Evolutionary conservation across 2,113 vertebrate genomes (phyloP).

Genomic region (Campylomormyrus numenius): DNA sequence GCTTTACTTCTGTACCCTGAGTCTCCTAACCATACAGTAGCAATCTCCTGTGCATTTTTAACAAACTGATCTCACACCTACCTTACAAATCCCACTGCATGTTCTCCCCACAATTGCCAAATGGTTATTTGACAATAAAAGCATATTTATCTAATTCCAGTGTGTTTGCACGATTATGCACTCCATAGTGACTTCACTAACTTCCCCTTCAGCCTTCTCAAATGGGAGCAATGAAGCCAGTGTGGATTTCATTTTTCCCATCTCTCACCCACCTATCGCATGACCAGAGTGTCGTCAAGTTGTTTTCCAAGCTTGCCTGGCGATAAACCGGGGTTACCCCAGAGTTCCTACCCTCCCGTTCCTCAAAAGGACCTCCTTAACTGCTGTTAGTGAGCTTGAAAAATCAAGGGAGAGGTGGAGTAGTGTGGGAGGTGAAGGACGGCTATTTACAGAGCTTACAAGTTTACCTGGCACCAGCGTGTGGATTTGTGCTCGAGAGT

Average conservation of each 20-base stretch:
- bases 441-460: neutral
- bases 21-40: neutral
- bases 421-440: neutral
- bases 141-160: slow-evolving; percentile 7
- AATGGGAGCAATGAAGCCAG: slow-evolving; percentile 15
- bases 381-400: neutral
- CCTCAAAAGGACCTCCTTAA: neutral
- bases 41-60: neutral
- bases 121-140: neutral
- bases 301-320: neutral
- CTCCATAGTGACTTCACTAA: neutral
- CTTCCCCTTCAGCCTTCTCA: neutral
- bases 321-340: neutral
- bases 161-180: neutral
- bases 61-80: neutral
- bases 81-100: neutral
- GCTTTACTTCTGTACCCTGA: neutral
- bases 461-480: neutral
- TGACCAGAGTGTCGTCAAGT: neutral
- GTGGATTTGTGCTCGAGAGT: neutral
- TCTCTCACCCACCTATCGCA: neutral
- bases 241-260: neutral
- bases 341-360: neutral
- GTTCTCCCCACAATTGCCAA: neutral
- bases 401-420: neutral